Evolutionary conservation across 2,888 invertebrate genomes (phyloP).

Genomic region (Pachliopta kotzebuea): DNA sequence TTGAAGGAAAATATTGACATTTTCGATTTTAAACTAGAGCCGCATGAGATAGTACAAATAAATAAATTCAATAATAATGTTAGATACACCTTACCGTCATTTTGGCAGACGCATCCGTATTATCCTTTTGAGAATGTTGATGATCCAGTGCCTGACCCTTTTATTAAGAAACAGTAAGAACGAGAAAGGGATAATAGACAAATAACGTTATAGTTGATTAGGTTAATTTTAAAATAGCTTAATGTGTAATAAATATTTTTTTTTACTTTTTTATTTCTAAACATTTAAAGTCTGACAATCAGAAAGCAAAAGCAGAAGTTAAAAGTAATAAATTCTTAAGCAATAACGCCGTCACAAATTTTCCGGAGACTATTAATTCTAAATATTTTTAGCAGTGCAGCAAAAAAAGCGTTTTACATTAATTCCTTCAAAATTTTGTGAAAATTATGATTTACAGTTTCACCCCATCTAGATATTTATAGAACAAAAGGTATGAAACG

Average conservation of each 20-base stretch:
- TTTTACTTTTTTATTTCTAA: neutral
- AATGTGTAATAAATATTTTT: too few species aligned
- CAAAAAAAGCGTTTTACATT: too few species aligned
- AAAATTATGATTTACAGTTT: too few species aligned
- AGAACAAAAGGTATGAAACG: too few species aligned
- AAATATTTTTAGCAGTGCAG: too few species aligned
- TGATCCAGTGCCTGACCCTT: slow-evolving; percentile 52
- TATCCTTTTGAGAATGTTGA: slow-evolving; percentile 65
- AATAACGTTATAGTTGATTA: neutral
- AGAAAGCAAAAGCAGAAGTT: neutral
- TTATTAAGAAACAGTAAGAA: slow-evolving; percentile 31
- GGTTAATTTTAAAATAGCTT: neutral
- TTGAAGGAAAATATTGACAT: slow-evolving; percentile 60
- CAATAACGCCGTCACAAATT: too few species aligned
- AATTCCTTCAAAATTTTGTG: too few species aligned
- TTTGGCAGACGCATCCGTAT: slow-evolving; percentile 65
- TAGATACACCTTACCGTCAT: slow-evolving; percentile 57
- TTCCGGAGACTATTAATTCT: too few species aligned
- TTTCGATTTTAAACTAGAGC: slow-evolving; percentile 59
- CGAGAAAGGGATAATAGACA: neutral
- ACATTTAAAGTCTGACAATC: neutral
- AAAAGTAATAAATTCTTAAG: too few species aligned
- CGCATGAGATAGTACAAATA: slow-evolving; percentile 51
- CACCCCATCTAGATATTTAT: too few species aligned
- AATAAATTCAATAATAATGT: slow-evolving; percentile 44